Conservation (phyloP, 2,113 vertebrate species). For the Phaethornis superciliosus region DNA sequence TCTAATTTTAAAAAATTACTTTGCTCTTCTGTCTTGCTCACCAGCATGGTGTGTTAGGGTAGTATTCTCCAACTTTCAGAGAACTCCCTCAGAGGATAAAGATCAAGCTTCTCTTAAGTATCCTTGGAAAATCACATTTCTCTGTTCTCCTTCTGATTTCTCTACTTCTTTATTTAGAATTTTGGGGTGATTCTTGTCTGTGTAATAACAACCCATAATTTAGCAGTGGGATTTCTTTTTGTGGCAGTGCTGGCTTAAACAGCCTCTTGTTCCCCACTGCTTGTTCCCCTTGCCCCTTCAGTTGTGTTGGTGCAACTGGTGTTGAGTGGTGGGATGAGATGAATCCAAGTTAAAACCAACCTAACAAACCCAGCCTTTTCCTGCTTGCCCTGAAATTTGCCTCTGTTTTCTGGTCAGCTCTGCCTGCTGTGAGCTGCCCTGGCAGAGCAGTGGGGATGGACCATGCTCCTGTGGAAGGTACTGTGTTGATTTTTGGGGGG, state of each 20-base stretch:
- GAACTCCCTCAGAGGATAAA: background rate
- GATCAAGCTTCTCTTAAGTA: background rate
- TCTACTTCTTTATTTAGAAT: background rate
- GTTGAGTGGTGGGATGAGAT: background rate
- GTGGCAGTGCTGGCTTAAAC: background rate
- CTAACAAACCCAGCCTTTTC: background rate
- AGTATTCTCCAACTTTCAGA: background rate
- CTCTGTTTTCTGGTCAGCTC: background rate
- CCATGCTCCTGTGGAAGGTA: rapidly evolving
- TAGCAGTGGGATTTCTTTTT: background rate
- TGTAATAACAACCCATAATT: background rate
- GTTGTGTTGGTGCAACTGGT: background rate
- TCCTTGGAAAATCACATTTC: background rate
- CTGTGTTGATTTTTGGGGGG: background rate
- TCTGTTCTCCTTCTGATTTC: background rate
- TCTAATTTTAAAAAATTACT: background rate
- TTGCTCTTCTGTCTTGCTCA: background rate
- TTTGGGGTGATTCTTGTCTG: background rate
- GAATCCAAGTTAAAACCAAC: background rate
- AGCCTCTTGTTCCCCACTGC: background rate
- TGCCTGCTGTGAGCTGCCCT: background rate
- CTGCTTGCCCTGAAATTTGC: background rate
- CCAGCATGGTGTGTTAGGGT: background rate
- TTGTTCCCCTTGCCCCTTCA: background rate
- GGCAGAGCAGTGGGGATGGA: background rate